phyloP scores from a whole-genome alignment of 2,113 vertebrate genomes.

The Haemorhous mexicanus region DNA sequence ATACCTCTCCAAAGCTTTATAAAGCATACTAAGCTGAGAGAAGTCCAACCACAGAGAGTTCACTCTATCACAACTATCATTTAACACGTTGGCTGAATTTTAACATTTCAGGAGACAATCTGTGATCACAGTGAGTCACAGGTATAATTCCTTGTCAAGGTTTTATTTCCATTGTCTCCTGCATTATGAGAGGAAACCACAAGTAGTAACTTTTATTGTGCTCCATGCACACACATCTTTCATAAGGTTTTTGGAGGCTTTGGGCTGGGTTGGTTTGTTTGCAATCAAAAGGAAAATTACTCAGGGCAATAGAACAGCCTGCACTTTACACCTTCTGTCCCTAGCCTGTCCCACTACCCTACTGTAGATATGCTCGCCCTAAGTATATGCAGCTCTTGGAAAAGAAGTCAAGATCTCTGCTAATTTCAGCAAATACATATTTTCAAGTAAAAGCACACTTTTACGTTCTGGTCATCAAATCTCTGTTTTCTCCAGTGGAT shows the following conservation, averaged over 20 bases:
- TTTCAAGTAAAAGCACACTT: background rate
- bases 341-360: background rate
- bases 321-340: background rate
- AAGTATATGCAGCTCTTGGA: background rate
- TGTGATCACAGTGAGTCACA: background rate
- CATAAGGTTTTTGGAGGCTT: background rate
- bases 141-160: background rate
- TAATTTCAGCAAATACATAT: background rate
- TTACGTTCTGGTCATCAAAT: background rate
- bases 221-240: background rate
- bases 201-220: background rate
- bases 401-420: background rate
- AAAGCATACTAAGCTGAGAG: background rate
- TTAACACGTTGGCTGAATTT: slow-evolving; percentile 10
- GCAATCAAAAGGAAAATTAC: background rate
- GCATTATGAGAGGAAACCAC: background rate
- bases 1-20: background rate
- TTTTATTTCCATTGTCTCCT: slow-evolving; percentile 24
- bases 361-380: background rate
- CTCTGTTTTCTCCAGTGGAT: background rate
- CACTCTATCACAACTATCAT: background rate
- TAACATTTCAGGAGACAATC: slow-evolving; percentile 33
- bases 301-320: background rate
- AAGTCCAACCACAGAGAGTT: background rate
- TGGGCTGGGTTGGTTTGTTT: background rate